These are phyloP conservation scores for Spondyliosoma cantharus DNA, from an alignment of 2,797 vertebrate species.

Conservation along the genomic window DNA sequence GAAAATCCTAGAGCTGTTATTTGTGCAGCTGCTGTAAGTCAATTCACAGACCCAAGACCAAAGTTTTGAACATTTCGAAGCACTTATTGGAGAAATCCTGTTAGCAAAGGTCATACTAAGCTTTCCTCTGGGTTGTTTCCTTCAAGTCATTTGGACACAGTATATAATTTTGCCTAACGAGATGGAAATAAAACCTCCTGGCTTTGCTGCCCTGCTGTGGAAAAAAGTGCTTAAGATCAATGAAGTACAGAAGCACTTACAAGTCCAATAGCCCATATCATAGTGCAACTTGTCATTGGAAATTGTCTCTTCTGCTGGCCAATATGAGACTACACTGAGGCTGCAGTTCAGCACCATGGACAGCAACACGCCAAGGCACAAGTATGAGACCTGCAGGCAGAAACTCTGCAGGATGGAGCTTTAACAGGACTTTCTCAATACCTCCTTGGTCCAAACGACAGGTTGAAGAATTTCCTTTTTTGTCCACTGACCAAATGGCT, in stretches of 20 bases:
- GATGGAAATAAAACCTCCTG: not conserved
- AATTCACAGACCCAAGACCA: not conserved
- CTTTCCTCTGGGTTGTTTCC: not conserved
- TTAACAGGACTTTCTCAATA: not conserved
- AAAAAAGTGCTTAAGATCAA: slow-evolving; percentile 10
- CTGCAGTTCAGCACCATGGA: slow-evolving; percentile 68
- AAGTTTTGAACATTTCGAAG: not conserved
- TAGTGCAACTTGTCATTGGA: not conserved
- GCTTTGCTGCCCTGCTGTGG: not conserved
- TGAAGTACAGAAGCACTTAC: slow-evolving; percentile 5
- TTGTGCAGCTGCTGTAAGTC: not conserved
- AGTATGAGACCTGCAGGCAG: not conserved
- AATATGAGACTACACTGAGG: slow-evolving; percentile 8
- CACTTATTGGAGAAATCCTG: not conserved
- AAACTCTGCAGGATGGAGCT: not conserved
- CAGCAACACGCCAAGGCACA: slow-evolving; percentile 28
- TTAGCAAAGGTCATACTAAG: not conserved
- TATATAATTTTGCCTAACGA: slow-evolving; percentile 12
- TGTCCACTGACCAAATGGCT: too few relatives aligned
- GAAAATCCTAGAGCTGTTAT: not conserved
- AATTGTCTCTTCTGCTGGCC: not conserved
- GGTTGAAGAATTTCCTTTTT: too few relatives aligned
- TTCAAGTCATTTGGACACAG: not conserved
- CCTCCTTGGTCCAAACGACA: not conserved
- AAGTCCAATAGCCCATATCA: slow-evolving; percentile 24